Evolutionary conservation across 2,797 vertebrate species (phyloP), one percentile per base, ranked within the genome.

Genomic region (Erethizon dorsatum): DNA sequence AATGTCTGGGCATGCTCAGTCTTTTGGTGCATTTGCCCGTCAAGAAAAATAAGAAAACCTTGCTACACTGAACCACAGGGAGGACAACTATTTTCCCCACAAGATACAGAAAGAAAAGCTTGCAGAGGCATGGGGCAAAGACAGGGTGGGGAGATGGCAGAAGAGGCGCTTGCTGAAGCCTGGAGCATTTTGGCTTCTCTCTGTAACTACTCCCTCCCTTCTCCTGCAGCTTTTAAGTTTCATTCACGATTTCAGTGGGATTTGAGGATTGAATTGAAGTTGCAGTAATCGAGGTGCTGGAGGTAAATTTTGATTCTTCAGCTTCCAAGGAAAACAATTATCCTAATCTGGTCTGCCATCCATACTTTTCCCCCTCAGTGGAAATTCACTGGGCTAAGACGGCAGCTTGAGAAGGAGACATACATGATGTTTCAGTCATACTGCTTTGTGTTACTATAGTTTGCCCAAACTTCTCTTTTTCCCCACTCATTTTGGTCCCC

Each of bases 311-410:
- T 88, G 84, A 88, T 45, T 85, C 20, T 95, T 97, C 57, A 31
- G 86, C 84, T 59, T 96, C 95, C 84, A 97, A 97, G 91, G 83
- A 84, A 96, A 45, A 92, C 9, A 96, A 88, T 92, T 28, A 69
- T 87, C 83, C 41, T 65, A 95, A 97, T 96, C 91, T 91, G 50
- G 57, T 57, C 86, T 92, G 59, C 91, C 75, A 71, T 88, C 6
- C 84, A 12, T 52, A 12, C 61, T 83, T 80, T 59, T 92, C 78
- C 26, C 52, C 20, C 14, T 28, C 79, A n/a, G 15, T 77, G 87
- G 88, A 88, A 83, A 31, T 93, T 97, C 84, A 79, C 96, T 71
- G 82, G 96, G 56, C 17, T 95, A 47, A 7, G 3, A 73, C 9
- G 8, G 0, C 5, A 80, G 95, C 69, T 59, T 50, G 5, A 28